Conservation (phyloP, 2,888 invertebrate species). For the Craniophora ligustri region DNA sequence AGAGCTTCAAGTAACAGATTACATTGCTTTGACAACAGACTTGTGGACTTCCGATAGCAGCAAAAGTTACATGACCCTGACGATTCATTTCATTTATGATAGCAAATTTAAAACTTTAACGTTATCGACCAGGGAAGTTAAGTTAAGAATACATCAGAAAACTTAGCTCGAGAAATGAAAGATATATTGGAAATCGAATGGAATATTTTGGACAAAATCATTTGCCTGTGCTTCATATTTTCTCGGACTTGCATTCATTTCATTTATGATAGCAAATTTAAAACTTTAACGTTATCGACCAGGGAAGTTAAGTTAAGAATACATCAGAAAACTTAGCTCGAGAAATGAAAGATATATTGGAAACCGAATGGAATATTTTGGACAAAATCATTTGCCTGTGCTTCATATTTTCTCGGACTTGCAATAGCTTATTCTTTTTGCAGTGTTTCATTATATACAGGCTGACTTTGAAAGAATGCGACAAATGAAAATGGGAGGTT, state of each 20-base stretch:
- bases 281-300: slow-evolving; percentile 19
- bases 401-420: no score
- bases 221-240: no score
- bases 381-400: slow-evolving; percentile 32
- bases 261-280: slow-evolving; percentile 24
- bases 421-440: slow-evolving; percentile 31
- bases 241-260: no score
- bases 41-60: slow-evolving; percentile 27
- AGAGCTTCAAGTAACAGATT: slow-evolving; percentile 19
- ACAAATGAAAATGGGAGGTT: no score
- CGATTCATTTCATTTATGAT: slow-evolving; percentile 25
- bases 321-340: slow-evolving; percentile 26
- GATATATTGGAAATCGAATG: slow-evolving; percentile 33
- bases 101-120: slow-evolving; percentile 14
- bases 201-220: slow-evolving; percentile 34
- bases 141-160: slow-evolving; percentile 17
- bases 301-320: slow-evolving; percentile 13
- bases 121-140: slow-evolving; percentile 21
- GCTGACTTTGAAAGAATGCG: no score
- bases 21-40: slow-evolving; percentile 25
- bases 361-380: slow-evolving; percentile 35
- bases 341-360: no score
- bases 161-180: slow-evolving; percentile 26
- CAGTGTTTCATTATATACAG: slow-evolving; percentile 27
- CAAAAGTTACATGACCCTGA: slow-evolving; percentile 14